phyloP scores from a whole-genome alignment of 2,888 invertebrate species.

The Dryomyza anilis region DNA sequence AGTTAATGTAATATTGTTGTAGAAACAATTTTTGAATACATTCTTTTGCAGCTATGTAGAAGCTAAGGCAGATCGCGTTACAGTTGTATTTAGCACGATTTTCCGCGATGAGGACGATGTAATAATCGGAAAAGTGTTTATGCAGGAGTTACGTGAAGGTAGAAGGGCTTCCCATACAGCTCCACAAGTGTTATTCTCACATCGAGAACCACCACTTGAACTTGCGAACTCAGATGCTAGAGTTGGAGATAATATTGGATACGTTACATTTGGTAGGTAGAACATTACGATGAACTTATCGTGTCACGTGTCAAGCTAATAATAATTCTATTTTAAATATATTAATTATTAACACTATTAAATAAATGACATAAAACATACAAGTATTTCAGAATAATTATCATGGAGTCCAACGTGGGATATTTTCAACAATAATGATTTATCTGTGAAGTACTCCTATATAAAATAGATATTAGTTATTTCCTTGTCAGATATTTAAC shows the following conservation, averaged over 20 bases:
- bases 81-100: slow-evolving; percentile 98
- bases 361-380: neutral
- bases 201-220: slow-evolving; percentile 96
- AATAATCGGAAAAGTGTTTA: slow-evolving; percentile 98
- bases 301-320: too few species aligned
- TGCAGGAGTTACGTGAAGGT: slow-evolving; percentile 99
- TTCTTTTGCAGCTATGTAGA: slow-evolving; percentile 84
- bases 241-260: slow-evolving; percentile 96
- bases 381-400: too few species aligned
- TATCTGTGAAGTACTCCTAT: too few species aligned
- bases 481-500: too few species aligned
- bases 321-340: too few species aligned
- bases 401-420: too few species aligned
- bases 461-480: too few species aligned
- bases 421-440: too few species aligned
- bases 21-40: neutral
- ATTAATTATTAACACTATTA: too few species aligned
- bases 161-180: slow-evolving; percentile 94
- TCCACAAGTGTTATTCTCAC: slow-evolving; percentile 87
- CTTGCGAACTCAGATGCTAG: slow-evolving; percentile 91
- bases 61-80: slow-evolving; percentile 97
- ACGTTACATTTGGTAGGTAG: slow-evolving; percentile 95
- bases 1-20: slow-evolving; percentile 53
- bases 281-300: too few species aligned
- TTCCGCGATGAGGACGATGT: slow-evolving; percentile 99